Evolutionary conservation across 2,888 invertebrate genomes (phyloP).

Genomic region (Erebia ligea): DNA sequence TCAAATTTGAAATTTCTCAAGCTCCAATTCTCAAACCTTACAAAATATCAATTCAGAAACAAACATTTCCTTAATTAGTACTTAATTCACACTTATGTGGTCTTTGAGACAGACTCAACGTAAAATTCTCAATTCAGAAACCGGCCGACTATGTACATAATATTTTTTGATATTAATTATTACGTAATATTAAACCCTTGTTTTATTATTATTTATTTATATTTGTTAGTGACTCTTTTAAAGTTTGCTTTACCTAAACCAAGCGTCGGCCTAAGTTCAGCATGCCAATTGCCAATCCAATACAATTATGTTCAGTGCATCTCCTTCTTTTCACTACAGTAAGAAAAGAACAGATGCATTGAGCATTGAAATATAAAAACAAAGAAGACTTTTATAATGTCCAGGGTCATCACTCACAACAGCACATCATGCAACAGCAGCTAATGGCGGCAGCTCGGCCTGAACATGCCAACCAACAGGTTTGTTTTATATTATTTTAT

Average conservation of each 20-base stretch:
- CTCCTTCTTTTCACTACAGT: neutral
- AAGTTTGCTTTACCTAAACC: neutral
- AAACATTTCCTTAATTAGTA: too few relatives aligned
- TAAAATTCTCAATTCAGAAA: too few relatives aligned
- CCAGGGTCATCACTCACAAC: slow-evolving; percentile 78
- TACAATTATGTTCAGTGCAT: neutral
- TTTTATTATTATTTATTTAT: neutral
- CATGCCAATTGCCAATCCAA: neutral
- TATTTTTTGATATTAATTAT: too few relatives aligned
- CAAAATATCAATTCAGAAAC: too few relatives aligned
- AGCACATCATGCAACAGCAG: slow-evolving; percentile 81
- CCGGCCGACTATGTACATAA: too few relatives aligned
- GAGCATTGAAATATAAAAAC: neutral
- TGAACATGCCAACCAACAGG: slow-evolving; percentile 77
- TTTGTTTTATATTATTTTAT: slow-evolving; percentile 37
- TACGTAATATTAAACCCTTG: neutral
- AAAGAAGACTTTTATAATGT: neutral
- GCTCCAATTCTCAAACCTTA: too few relatives aligned
- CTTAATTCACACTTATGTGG: too few relatives aligned
- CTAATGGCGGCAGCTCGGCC: slow-evolving; percentile 68
- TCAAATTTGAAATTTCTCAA: too few relatives aligned
- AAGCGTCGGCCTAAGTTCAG: neutral
- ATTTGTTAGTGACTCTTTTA: neutral
- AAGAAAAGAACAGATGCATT: neutral
- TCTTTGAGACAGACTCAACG: too few relatives aligned